Evolutionary conservation across 2,797 vertebrate species (phyloP).

Genomic region (Micrastur ruficollis): DNA sequence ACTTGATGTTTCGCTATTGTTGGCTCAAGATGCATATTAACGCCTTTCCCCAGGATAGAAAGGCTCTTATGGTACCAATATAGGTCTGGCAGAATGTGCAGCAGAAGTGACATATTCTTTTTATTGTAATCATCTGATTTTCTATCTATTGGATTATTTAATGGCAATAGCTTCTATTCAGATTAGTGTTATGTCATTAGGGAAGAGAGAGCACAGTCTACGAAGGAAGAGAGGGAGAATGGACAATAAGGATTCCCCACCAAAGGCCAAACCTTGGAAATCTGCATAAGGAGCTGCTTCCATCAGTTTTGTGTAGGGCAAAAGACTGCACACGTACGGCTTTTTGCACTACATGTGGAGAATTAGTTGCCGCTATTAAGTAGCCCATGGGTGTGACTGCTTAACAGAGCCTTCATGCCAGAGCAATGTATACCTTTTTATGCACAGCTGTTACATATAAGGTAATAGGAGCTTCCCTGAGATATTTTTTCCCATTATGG

Average conservation of each 20-base stretch:
- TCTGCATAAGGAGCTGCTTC: neutral
- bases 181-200: neutral
- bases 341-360: neutral
- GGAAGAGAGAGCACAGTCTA: neutral
- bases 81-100: neutral
- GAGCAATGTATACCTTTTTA: neutral
- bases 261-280: neutral
- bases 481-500: neutral
- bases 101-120: neutral
- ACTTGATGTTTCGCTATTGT: slow-evolving; percentile 4
- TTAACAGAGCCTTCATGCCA: neutral
- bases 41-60: neutral
- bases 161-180: neutral
- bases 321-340: neutral
- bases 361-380: neutral
- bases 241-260: neutral
- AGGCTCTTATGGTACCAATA: neutral
- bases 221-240: neutral
- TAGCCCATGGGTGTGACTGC: neutral
- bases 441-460: neutral
- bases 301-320: neutral
- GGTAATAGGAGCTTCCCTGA: neutral
- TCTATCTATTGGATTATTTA: neutral
- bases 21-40: slow-evolving; percentile 23
- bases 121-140: neutral